phyloP scores from a whole-genome alignment of 2,797 vertebrate species.

The Macropus fuliginosus region DNA sequence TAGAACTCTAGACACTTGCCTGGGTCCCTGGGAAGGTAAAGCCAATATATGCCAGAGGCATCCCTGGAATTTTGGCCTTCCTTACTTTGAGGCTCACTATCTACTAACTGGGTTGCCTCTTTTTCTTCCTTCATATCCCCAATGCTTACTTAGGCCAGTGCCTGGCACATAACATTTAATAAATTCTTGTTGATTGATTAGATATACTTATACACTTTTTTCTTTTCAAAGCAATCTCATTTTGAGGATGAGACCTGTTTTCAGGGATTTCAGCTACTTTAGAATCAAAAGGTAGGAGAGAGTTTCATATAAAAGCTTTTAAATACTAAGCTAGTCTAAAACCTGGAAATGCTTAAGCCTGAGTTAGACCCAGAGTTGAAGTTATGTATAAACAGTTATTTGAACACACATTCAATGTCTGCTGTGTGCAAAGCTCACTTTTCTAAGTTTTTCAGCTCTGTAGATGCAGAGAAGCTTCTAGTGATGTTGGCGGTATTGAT shows the following conservation, averaged over 20 bases:
- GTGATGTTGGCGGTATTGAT: not conserved
- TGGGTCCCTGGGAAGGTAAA: not conserved
- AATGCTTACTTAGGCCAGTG: not conserved
- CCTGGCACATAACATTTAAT: not conserved
- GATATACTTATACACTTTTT: not conserved
- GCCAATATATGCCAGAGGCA: not conserved
- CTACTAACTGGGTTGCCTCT: not conserved
- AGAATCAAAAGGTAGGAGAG: slow-evolving; percentile 51
- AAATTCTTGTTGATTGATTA: not conserved
- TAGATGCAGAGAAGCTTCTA: not conserved
- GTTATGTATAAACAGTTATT: slow-evolving; percentile 43
- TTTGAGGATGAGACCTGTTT: slow-evolving; percentile 31
- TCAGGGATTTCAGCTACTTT: slow-evolving; percentile 50
- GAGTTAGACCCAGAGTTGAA: not conserved
- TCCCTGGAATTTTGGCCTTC: not conserved
- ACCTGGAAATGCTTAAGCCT: not conserved
- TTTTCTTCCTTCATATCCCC: not conserved
- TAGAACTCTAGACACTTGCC: not conserved
- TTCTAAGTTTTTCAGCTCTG: not conserved
- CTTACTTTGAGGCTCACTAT: not conserved
- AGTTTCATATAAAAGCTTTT: slow-evolving; percentile 32
- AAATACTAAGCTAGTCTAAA: slow-evolving; percentile 11
- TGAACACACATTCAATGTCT: not conserved
- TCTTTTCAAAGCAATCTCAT: not conserved
- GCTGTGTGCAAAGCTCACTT: not conserved